A percentile compares a stretch with the other conserved stretches of the same genome.
phyloP scores from a whole-genome alignment of 92 coral and sea anemone genomes.

The Phenganax stokvisi region DNA sequence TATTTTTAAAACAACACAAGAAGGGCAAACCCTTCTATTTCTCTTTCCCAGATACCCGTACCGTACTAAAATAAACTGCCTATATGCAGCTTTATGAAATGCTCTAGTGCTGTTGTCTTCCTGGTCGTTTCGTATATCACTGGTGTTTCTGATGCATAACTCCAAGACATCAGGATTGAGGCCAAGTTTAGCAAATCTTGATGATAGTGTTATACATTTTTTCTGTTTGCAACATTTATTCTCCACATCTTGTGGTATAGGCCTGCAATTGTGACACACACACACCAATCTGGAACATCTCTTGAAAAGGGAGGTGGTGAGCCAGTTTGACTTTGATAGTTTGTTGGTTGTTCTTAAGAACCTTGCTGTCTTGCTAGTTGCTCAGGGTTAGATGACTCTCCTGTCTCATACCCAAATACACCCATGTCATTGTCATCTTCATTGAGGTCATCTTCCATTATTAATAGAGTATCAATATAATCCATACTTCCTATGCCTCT shows the following conservation, averaged over 20 bases:
- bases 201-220: constrained; percentile 5
- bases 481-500: constrained; percentile 52
- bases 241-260: constrained; percentile 42
- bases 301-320: neutral
- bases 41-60: too few species aligned
- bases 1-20: too few species aligned
- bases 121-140: too few species aligned
- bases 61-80: too few species aligned
- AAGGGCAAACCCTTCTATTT: too few species aligned
- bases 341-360: neutral
- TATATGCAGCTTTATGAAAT: too few species aligned
- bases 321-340: neutral
- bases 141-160: too few species aligned
- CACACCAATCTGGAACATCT: constrained; percentile 33
- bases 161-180: too few species aligned
- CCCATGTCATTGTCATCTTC: constrained; percentile 9
- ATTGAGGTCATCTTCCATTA: constrained; percentile 49
- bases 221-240: constrained; percentile 9
- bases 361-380: neutral
- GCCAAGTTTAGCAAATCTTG: neutral
- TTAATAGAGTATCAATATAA: constrained; percentile 35
- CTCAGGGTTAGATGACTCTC: neutral
- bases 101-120: too few species aligned
- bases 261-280: constrained; percentile 26
- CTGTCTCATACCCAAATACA: neutral